Conservation (phyloP, 1,140 invertebrate species). For the Drosophila rhopaloa region DNA sequence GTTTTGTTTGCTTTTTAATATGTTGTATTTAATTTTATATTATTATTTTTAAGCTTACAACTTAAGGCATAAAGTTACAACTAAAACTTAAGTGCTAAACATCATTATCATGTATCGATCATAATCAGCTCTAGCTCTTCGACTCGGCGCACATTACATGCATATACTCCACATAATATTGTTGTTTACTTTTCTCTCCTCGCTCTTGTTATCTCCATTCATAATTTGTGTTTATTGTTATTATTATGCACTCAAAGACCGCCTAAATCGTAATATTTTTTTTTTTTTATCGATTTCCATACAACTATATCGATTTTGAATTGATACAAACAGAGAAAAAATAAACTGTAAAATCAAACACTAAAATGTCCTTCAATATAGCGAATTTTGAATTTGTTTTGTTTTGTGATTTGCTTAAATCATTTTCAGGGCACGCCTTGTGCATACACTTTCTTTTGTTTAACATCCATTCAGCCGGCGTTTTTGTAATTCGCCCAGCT, state of each 20-base stretch:
- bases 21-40: conserved; percentile 80
- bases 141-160: conserved; percentile 33
- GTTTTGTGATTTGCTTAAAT: conserved; percentile 12
- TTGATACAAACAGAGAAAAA: conserved; percentile 57
- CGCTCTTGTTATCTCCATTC: conserved; percentile 30
- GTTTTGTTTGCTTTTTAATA: conserved; percentile 79
- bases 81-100: conserved; percentile 78
- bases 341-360: conserved; percentile 23
- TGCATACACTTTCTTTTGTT: conserved; percentile 31
- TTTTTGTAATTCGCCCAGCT: conserved; percentile 42
- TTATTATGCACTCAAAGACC: conserved; percentile 42
- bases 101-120: conserved; percentile 64
- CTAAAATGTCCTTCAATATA: conserved; percentile 26
- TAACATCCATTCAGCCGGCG: conserved; percentile 11
- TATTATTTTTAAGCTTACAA: conserved; percentile 83
- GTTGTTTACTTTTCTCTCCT: conserved; percentile 23
- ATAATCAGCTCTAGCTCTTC: conserved; percentile 59
- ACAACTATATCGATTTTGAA: conserved; percentile 43
- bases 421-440: conserved; percentile 32
- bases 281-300: conserved; percentile 23
- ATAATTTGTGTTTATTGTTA: conserved; percentile 59
- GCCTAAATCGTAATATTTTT: conserved; percentile 6
- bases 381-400: conserved; percentile 32
- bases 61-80: conserved; percentile 83
- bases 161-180: conserved; percentile 51